phyloP scores from a whole-genome alignment of 2,888 invertebrate genomes.

The Thymelicus sylvestris region DNA sequence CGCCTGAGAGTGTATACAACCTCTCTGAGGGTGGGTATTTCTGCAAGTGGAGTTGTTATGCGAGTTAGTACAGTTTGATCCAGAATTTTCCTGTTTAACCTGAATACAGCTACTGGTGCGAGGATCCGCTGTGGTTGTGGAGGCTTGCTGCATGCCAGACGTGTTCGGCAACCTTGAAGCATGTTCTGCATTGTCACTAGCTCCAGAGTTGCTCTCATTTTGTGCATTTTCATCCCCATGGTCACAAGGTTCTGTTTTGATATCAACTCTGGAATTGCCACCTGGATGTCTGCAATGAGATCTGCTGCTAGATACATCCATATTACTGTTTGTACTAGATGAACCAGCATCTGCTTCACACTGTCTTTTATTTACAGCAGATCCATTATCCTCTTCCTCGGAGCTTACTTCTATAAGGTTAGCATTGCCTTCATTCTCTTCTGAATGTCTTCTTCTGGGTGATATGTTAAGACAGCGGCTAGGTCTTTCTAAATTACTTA shows the following conservation, averaged over 20 bases:
- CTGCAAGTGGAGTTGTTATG: slow-evolving; percentile 21
- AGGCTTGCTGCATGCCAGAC: slow-evolving; percentile 35
- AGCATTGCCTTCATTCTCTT: slow-evolving; percentile 63
- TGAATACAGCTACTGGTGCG: slow-evolving; percentile 37
- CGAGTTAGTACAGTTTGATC: slow-evolving; percentile 18
- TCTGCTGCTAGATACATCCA: slow-evolving; percentile 37
- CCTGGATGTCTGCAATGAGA: slow-evolving; percentile 42
- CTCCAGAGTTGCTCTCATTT: slow-evolving; percentile 45
- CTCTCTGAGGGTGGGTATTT: slow-evolving; percentile 35
- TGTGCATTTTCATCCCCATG: slow-evolving; percentile 50
- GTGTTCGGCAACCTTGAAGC: slow-evolving; percentile 30
- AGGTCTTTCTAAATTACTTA: slow-evolving; percentile 67
- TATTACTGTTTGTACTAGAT: slow-evolving; percentile 11
- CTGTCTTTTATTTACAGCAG: slow-evolving; percentile 62
- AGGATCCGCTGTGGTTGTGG: slow-evolving; percentile 14
- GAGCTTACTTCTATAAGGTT: slow-evolving; percentile 79
- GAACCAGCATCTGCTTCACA: slow-evolving; percentile 55
- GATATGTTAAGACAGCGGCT: slow-evolving; percentile 77
- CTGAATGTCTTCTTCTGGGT: slow-evolving; percentile 71
- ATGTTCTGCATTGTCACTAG: slow-evolving; percentile 39
- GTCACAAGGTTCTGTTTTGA: slow-evolving; percentile 65
- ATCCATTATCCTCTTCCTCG: slow-evolving; percentile 75
- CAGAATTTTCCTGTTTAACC: slow-evolving; percentile 41
- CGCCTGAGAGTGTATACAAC: slow-evolving; percentile 40
- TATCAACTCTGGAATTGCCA: slow-evolving; percentile 48